phyloP scores from a whole-genome alignment of 2,797 vertebrate species.

The Coregonus suidteri region DNA sequence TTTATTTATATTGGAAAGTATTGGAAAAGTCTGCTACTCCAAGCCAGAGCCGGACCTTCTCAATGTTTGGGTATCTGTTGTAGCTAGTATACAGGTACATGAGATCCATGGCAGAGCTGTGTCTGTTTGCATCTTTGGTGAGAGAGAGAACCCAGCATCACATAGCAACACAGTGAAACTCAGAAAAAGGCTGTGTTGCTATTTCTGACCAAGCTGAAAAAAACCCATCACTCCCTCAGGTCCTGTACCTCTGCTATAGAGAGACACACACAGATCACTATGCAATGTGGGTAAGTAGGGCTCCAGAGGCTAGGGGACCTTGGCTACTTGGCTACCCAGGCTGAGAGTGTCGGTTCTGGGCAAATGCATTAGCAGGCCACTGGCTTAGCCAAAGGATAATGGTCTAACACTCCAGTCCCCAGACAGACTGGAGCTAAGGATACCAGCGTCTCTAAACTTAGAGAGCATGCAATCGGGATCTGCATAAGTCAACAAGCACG shows the following conservation, averaged over 20 bases:
- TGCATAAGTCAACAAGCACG: conserved; percentile 51
- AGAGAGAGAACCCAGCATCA: conserved; percentile 34
- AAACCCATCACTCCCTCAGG: conserved; percentile 32
- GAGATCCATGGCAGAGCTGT: conserved; percentile 18
- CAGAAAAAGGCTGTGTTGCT: conserved; percentile 20
- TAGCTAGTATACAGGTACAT: conserved; percentile 38
- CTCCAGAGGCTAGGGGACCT: conserved; percentile 39
- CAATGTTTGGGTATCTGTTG: conserved; percentile 43
- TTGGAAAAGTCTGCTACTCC: conserved; percentile 30
- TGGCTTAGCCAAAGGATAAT: conserved; percentile 45
- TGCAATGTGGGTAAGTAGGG: conserved; percentile 21
- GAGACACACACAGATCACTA: conserved; percentile 45
- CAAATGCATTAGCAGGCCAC: conserved; percentile 52
- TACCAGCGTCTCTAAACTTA: conserved; percentile 59
- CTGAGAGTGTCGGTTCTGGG: conserved; percentile 37
- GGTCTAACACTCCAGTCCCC: conserved; percentile 15
- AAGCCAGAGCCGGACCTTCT: conserved; percentile 25
- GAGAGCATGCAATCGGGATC: conserved; percentile 37
- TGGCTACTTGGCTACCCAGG: conserved; percentile 35
- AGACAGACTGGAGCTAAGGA: conserved; percentile 57
- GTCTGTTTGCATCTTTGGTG: conserved; percentile 33
- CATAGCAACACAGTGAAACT: conserved; percentile 24
- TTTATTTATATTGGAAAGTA: conserved; percentile 3
- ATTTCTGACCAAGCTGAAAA: conserved; percentile 6
- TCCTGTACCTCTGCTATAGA: not conserved